Conservation (phyloP, 2,888 invertebrate genomes). For the Lepeophtheirus nordmannii region DNA sequence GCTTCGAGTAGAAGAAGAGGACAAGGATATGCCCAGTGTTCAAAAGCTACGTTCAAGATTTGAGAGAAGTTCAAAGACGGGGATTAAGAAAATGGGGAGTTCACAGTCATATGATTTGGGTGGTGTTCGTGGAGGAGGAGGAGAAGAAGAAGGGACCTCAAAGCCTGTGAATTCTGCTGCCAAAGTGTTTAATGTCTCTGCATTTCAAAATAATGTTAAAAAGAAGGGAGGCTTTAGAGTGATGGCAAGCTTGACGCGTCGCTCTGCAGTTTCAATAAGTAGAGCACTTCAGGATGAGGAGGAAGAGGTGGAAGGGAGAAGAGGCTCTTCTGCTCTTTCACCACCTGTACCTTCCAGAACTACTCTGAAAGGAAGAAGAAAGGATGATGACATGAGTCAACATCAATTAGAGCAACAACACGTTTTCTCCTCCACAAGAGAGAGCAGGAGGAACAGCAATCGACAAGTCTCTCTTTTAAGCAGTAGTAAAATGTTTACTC, state of each 20-base stretch:
- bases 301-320: background rate
- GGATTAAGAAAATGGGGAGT: background rate
- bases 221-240: conserved; percentile 11
- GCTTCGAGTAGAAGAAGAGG: background rate
- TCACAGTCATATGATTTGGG: background rate
- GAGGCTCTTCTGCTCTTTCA: background rate
- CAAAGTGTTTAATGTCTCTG: background rate
- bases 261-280: conserved; percentile 6
- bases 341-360: too few species aligned
- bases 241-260: conserved; percentile 18
- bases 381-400: background rate
- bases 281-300: conserved; percentile 6
- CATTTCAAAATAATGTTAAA: background rate
- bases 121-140: background rate
- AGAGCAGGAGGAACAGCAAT: background rate
- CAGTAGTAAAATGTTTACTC: conserved; percentile 8
- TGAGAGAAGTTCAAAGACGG: background rate
- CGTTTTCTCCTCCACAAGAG: background rate
- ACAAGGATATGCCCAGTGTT: conserved; percentile 18
- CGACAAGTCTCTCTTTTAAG: background rate
- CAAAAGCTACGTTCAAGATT: conserved; percentile 18
- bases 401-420: background rate
- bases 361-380: background rate
- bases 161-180: background rate
- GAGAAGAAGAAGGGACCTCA: background rate